phyloP scores from a whole-genome alignment of 2,113 vertebrate species.

The Aspiorhynchus laticeps region DNA sequence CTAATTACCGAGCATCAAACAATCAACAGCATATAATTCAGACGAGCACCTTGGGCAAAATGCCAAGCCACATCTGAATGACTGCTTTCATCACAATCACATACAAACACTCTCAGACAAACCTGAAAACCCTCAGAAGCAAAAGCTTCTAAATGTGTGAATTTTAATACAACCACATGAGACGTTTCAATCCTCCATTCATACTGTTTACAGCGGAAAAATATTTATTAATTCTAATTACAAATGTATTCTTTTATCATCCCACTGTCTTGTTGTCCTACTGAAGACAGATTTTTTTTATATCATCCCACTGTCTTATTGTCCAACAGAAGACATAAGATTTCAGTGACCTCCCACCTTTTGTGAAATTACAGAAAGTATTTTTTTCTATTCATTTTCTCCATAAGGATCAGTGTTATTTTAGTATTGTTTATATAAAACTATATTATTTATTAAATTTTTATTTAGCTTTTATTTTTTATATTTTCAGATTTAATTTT shows the following conservation, averaged over 20 bases:
- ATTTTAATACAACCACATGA: neutral
- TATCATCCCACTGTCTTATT: neutral
- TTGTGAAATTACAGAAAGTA: neutral
- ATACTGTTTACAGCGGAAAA: neutral
- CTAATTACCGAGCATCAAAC: conserved; percentile 8
- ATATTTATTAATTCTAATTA: neutral
- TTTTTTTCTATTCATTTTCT: neutral
- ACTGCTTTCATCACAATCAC: neutral
- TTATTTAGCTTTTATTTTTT: neutral
- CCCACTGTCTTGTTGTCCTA: neutral
- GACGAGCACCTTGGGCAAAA: conserved; percentile 11
- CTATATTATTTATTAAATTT: neutral
- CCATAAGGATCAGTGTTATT: neutral
- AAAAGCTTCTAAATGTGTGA: neutral
- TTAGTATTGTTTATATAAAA: neutral
- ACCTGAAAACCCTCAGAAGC: neutral
- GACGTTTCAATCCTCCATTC: neutral
- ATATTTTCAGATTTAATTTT: neutral
- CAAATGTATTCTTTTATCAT: neutral
- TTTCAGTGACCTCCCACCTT: neutral
- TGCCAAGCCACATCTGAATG: neutral
- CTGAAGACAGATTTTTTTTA: neutral
- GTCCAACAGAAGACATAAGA: neutral
- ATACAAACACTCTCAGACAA: neutral
- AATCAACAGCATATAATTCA: conserved; percentile 10